phyloP scores from a whole-genome alignment of 2,888 invertebrate genomes.

The Eupithecia exiguata region DNA sequence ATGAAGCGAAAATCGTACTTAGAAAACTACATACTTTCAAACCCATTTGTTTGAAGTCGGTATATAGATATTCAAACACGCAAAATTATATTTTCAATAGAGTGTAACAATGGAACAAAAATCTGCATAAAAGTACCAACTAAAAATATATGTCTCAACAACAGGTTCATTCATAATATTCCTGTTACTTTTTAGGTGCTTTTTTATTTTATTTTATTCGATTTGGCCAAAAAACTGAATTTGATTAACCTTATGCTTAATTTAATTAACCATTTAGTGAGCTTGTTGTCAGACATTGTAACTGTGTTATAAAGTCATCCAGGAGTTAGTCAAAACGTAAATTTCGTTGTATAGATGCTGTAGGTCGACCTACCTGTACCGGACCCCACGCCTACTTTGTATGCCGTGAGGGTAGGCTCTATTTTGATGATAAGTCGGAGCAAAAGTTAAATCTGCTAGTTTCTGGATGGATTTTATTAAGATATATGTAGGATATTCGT shows the following conservation, averaged over 20 bases:
- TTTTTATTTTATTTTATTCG: too few species aligned
- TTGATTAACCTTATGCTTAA: too few species aligned
- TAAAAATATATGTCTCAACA: not conserved
- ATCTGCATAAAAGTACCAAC: too few species aligned
- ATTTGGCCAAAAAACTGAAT: too few species aligned
- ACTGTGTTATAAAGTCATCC: not conserved
- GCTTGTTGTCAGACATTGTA: not conserved
- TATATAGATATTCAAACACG: too few species aligned
- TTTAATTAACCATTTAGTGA: not conserved
- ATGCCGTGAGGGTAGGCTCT: slow-evolving; percentile 9
- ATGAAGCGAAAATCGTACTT: not conserved
- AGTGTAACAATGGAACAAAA: too few species aligned
- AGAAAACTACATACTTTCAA: too few species aligned
- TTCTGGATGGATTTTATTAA: not conserved
- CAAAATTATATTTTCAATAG: too few species aligned
- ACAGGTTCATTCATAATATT: not conserved
- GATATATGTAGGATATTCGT: not conserved
- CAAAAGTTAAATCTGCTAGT: slow-evolving; percentile 12
- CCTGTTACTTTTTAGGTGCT: too few species aligned
- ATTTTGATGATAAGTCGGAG: slow-evolving; percentile 14
- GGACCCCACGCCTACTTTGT: slow-evolving; percentile 13
- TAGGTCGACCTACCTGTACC: slow-evolving; percentile 2
- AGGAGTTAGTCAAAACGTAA: not conserved
- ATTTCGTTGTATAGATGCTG: not conserved
- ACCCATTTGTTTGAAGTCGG: too few species aligned